These are phyloP conservation scores for Listrodromus nycthemerus DNA, from an alignment of 2,888 invertebrate genomes.

Conservation along the genomic window DNA sequence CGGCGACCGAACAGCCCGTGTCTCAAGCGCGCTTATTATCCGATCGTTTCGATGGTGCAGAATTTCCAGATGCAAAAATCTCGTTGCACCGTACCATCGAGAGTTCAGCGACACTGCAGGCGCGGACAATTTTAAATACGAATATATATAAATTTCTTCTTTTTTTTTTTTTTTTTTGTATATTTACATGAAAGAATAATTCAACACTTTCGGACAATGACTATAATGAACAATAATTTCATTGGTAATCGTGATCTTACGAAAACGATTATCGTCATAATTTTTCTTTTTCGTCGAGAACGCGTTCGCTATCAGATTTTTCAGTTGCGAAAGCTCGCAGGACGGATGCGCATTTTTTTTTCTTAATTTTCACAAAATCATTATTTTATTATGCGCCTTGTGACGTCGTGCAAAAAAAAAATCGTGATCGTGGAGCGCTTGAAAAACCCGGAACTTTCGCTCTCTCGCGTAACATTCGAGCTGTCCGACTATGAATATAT, in stretches of 20 bases:
- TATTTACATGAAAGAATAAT: not conserved
- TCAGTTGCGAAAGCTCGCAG: constrained; percentile 13
- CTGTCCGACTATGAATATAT: not conserved
- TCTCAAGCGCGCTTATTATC: constrained; percentile 39
- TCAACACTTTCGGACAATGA: not conserved
- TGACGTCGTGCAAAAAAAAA: not conserved
- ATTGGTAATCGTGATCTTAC: not conserved
- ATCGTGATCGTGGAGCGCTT: not conserved
- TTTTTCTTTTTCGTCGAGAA: not conserved
- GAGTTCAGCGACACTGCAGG: not conserved
- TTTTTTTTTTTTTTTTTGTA: too few relatives aligned
- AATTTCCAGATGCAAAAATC: constrained; percentile 45
- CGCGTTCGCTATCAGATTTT: constrained; percentile 25
- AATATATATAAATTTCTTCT: not conserved
- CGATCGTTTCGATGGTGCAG: constrained; percentile 48
- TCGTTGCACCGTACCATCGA: not conserved
- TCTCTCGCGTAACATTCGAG: constrained; percentile 5
- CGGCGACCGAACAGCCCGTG: constrained; percentile 5
- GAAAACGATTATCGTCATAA: not conserved
- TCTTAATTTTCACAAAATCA: not conserved
- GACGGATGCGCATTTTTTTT: not conserved
- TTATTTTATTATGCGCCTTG: not conserved
- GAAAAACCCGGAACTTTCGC: not conserved
- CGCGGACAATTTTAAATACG: not conserved
- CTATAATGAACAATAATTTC: not conserved